Percentiles rank a stretch among this genome's conserved stretches.
Conservation (phyloP, 2,113 vertebrate species). For the Rhizomys pruinosus region DNA sequence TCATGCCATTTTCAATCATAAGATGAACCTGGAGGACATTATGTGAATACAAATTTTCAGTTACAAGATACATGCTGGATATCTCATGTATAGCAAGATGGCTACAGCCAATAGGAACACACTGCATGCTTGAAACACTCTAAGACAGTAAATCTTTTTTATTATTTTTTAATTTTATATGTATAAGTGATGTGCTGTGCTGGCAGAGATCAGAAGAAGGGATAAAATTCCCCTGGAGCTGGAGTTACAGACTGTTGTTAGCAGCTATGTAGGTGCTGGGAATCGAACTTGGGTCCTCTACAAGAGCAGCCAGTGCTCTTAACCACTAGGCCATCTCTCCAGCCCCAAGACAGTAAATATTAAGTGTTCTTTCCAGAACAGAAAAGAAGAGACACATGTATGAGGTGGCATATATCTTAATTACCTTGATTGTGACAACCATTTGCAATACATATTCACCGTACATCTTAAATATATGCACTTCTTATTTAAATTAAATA, state of each 20-base stretch:
- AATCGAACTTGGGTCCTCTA: too few species aligned
- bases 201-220: too few species aligned
- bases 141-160: neutral
- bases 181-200: too few species aligned
- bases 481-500: neutral
- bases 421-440: neutral
- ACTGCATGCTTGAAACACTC: neutral
- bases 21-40: neutral
- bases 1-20: neutral
- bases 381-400: neutral
- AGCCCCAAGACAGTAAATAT: neutral
- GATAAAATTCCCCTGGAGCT: too few species aligned
- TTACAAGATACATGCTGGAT: neutral
- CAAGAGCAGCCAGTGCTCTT: too few species aligned
- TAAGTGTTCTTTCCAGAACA: neutral
- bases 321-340: too few species aligned
- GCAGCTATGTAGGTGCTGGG: too few species aligned
- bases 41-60: neutral
- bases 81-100: neutral
- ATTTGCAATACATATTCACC: neutral
- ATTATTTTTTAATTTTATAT: too few species aligned
- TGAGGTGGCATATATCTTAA: neutral
- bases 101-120: neutral
- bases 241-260: too few species aligned
- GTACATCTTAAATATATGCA: neutral